Conservation (phyloP, 1,140 invertebrate species). For the Leptestheria dahalacensis region DNA sequence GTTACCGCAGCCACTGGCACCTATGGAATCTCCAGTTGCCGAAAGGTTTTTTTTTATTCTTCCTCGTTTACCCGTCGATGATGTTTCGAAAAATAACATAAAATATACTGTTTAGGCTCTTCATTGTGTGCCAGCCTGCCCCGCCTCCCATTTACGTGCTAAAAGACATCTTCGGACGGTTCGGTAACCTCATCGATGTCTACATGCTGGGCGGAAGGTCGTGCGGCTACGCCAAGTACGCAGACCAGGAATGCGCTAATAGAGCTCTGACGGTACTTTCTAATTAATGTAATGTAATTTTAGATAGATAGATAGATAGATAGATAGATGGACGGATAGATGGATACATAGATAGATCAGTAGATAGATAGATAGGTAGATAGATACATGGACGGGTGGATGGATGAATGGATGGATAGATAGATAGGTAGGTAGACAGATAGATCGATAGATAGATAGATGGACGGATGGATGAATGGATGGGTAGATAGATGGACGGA, state of each 20-base stretch:
- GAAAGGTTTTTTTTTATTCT: conserved; percentile 34
- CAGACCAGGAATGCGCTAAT: conserved; percentile 54
- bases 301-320: too few species aligned
- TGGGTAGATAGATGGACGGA: too few species aligned
- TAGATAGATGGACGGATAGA: too few species aligned
- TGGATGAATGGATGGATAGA: too few species aligned
- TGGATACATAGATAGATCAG: too few species aligned
- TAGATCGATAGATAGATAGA: too few species aligned
- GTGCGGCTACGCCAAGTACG: conserved; percentile 84
- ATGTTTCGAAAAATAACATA: background rate
- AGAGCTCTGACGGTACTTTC: conserved; percentile 57
- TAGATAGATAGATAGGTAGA: too few species aligned
- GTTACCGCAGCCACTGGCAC: conserved; percentile 50
- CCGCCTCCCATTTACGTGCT: conserved; percentile 63
- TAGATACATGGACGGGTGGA: too few species aligned
- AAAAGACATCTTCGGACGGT: conserved; percentile 76
- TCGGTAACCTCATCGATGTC: conserved; percentile 84
- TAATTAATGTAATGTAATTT: too few species aligned
- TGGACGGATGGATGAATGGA: too few species aligned
- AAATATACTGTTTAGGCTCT: conserved; percentile 33
- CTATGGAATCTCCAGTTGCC: conserved; percentile 48
- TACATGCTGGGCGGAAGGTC: conserved; percentile 75
- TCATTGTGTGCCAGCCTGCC: conserved; percentile 63
- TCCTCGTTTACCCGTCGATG: conserved; percentile 1
- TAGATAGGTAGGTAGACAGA: too few species aligned